Conservation (phyloP, 2,113 vertebrate species). For the Pteronura brasiliensis region DNA sequence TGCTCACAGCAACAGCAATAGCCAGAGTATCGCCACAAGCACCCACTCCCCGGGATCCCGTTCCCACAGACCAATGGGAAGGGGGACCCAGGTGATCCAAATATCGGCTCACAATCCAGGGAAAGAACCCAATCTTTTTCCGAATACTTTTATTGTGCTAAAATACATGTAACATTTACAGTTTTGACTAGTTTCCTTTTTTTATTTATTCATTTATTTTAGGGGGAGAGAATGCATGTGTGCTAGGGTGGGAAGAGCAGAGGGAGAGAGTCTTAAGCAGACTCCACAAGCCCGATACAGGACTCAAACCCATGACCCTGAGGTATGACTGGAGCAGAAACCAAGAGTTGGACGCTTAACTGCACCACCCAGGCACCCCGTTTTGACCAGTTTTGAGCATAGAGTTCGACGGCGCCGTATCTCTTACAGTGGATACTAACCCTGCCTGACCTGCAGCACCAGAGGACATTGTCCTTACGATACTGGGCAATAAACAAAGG, state of each 20-base stretch:
- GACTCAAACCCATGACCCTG: background rate
- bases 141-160: background rate
- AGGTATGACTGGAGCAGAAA: background rate
- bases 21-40: background rate
- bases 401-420: background rate
- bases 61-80: background rate
- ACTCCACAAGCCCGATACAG: background rate
- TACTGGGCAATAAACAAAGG: background rate
- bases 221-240: background rate
- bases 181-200: background rate
- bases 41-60: background rate
- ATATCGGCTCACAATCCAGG: background rate
- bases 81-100: background rate
- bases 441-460: background rate
- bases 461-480: background rate
- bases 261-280: background rate
- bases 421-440: background rate
- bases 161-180: background rate
- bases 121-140: background rate
- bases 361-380: background rate
- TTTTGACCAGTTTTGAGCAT: background rate
- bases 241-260: background rate
- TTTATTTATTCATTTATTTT: background rate
- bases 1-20: background rate
- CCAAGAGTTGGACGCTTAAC: background rate